A percentile compares a stretch with the other conserved stretches of the same genome.
phyloP scores from a whole-genome alignment of 2,113 vertebrate genomes.

The Ictalurus furcatus region DNA sequence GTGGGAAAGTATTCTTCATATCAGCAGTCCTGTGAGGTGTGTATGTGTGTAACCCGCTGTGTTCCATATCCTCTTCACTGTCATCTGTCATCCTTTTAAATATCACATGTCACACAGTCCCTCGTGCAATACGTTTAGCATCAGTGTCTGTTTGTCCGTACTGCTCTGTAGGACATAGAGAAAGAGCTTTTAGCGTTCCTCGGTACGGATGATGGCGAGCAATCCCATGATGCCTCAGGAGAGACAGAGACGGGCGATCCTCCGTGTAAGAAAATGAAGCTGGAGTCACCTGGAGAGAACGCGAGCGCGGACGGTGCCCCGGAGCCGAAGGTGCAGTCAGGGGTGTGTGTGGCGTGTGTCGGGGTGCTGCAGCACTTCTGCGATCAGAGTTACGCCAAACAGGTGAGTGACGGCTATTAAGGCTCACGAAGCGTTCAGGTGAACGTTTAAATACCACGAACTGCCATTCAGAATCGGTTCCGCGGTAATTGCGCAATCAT shows the following conservation, averaged over 20 bases:
- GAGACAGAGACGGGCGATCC: conserved; percentile 65
- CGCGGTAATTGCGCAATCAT: background rate
- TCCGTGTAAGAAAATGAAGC: conserved; percentile 79
- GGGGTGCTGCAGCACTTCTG: conserved; percentile 89
- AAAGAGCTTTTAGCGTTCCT: conserved; percentile 78
- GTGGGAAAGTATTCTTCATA: conserved; percentile 79
- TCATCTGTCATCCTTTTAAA: background rate
- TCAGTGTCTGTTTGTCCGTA: conserved; percentile 8
- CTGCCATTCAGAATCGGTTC: background rate
- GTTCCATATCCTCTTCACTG: background rate
- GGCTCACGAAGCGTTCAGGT: background rate
- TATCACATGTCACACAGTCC: background rate
- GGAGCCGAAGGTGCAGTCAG: background rate
- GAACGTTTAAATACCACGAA: background rate
- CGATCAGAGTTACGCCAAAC: conserved; percentile 74
- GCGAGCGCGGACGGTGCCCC: background rate
- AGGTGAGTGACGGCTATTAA: conserved; percentile 71
- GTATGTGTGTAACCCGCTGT: background rate
- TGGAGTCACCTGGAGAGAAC: conserved; percentile 58
- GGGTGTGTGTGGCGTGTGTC: conserved; percentile 84
- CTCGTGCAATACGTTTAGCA: background rate
- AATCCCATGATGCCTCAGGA: conserved; percentile 49
- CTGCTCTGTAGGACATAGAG: conserved; percentile 74
- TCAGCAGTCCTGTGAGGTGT: conserved; percentile 77
- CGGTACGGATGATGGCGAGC: conserved; percentile 47